Percentiles rank a stretch among this genome's conserved stretches.
Conservation (phyloP, 2,797 vertebrate species). For the Melanotaenia maccullochi region DNA sequence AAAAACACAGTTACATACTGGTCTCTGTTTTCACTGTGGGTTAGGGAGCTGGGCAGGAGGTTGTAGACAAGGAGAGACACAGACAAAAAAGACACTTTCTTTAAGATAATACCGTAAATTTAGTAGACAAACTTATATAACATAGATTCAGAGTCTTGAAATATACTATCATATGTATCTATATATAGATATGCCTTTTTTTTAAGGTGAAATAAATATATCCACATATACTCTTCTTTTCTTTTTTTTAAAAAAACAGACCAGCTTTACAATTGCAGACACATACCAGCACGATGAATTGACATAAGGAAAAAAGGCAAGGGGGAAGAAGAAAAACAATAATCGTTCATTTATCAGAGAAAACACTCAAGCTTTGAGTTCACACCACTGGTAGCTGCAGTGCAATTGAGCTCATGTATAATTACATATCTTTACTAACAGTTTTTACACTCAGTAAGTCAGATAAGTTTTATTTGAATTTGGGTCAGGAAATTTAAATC, state of each 20-base stretch:
- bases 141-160: constrained; percentile 75
- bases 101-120: constrained; percentile 80
- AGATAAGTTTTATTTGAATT: background rate
- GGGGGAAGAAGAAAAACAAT: constrained; percentile 24
- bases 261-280: constrained; percentile 78
- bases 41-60: constrained; percentile 50
- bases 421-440: background rate
- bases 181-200: constrained; percentile 67
- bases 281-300: constrained; percentile 78
- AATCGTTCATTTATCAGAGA: constrained; percentile 36
- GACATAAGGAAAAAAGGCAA: constrained; percentile 63
- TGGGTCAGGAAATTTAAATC: constrained; percentile 10
- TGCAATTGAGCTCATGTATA: constrained; percentile 3
- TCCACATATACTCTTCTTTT: constrained; percentile 68
- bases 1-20: constrained; percentile 86
- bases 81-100: constrained; percentile 79
- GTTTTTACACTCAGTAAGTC: background rate
- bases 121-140: constrained; percentile 82
- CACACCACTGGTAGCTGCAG: constrained; percentile 40
- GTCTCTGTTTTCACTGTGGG: constrained; percentile 83
- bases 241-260: constrained; percentile 67
- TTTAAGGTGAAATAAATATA: constrained; percentile 80
- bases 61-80: constrained; percentile 71
- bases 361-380: constrained; percentile 31
- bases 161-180: constrained; percentile 83